Percentiles rank a stretch among this genome's conserved stretches.
Evolutionary conservation across 1,140 invertebrate species (phyloP).

Genomic region (Macrosteles quadrilineatus): DNA sequence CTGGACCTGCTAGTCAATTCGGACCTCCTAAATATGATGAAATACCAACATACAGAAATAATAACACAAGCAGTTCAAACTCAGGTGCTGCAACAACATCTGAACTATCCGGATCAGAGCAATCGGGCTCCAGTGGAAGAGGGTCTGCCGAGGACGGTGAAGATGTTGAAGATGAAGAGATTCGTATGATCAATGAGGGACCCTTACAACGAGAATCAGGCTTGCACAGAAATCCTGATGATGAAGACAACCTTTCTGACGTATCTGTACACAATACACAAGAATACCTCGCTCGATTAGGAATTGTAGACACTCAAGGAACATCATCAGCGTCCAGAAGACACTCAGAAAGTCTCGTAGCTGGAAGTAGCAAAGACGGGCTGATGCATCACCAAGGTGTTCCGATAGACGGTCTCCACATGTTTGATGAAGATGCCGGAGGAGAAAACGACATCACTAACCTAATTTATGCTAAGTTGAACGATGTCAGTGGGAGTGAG

Average conservation of each 20-base stretch:
- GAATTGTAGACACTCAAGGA: constrained; percentile 75
- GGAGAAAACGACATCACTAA: constrained; percentile 86
- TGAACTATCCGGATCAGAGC: constrained; percentile 85
- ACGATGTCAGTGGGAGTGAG: constrained; percentile 72
- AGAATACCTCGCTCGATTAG: constrained; percentile 91
- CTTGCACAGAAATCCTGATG: constrained; percentile 57
- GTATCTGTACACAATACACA: constrained; percentile 94
- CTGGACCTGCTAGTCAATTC: constrained; percentile 66
- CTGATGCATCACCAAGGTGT: constrained; percentile 57
- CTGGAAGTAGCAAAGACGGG: constrained; percentile 52
- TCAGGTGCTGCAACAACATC: constrained; percentile 84
- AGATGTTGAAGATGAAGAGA: constrained; percentile 94
- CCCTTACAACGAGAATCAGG: constrained; percentile 70
- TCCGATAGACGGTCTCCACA: constrained; percentile 78
- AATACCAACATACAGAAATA: constrained; percentile 75
- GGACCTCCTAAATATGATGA: constrained; percentile 89
- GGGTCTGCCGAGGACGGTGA: constrained; percentile 93
- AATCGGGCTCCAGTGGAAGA: constrained; percentile 90
- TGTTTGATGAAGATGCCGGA: constrained; percentile 84
- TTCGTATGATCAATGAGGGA: constrained; percentile 96
- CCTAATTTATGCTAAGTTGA: constrained; percentile 86
- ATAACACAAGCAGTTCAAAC: constrained; percentile 67
- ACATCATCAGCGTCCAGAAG: constrained; percentile 57
- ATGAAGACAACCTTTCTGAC: constrained; percentile 83
- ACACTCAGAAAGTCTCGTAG: constrained; percentile 42